These are phyloP conservation scores for Drosophila bunnanda DNA, from an alignment of 2,888 invertebrate genomes.

Conservation along the genomic window DNA sequence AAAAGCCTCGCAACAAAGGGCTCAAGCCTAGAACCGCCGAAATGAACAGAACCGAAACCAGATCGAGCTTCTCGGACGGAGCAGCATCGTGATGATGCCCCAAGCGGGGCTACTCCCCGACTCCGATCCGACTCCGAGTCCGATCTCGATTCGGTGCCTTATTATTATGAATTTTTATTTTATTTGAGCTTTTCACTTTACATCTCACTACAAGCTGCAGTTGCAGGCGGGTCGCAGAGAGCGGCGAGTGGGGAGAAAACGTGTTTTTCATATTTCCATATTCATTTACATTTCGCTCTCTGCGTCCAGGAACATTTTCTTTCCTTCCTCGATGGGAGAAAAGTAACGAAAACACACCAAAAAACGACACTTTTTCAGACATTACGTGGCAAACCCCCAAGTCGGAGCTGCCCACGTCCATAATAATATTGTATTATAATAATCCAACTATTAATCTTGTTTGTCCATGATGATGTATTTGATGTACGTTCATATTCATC, in stretches of 20 bases:
- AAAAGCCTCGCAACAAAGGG: conserved; percentile 38
- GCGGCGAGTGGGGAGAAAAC: conserved; percentile 52
- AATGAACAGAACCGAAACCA: conserved; percentile 1
- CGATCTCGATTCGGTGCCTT: conserved; percentile 41
- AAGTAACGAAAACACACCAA: conserved; percentile 14
- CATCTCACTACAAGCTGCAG: conserved; percentile 22
- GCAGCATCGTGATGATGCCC: conserved; percentile 33
- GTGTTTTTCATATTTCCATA: conserved; percentile 75
- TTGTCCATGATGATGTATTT: conserved; percentile 26
- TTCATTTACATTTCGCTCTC: conserved; percentile 60
- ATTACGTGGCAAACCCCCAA: conserved; percentile 56
- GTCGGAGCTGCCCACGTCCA: conserved; percentile 56
- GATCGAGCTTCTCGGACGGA: neutral
- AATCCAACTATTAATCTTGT: conserved; percentile 75
- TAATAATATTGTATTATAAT: conserved; percentile 56
- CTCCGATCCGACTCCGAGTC: conserved; percentile 7
- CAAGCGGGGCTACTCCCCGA: conserved; percentile 1
- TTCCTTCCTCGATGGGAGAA: conserved; percentile 12
- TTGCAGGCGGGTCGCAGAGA: conserved; percentile 1
- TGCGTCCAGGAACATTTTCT: conserved; percentile 39
- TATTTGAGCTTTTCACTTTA: conserved; percentile 66
- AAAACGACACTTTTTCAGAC: conserved; percentile 32
- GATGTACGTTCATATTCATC: conserved; percentile 4
- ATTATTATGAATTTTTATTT: conserved; percentile 61
- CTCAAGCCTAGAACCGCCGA: conserved; percentile 24